Conservation (phyloP, 2,888 invertebrate genomes). For the Cactoblastis cactorum region DNA sequence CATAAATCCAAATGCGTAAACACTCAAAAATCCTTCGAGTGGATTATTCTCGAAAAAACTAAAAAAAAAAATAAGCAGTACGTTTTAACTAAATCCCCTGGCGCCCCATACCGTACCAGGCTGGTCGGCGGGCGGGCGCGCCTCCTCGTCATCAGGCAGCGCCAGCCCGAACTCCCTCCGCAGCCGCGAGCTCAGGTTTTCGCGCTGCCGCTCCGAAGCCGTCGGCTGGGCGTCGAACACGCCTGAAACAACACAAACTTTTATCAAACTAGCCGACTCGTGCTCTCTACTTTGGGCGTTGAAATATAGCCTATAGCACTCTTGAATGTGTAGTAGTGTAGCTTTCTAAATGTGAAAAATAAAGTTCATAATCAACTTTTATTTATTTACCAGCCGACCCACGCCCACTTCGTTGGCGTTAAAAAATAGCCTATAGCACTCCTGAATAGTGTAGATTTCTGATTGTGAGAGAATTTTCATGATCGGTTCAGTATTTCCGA, state of each 20-base stretch:
- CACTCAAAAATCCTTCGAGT: too few species aligned
- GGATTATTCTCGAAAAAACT: neutral
- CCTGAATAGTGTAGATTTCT: too few species aligned
- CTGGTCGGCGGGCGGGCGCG: slow-evolving; percentile 70
- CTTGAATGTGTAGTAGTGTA: too few species aligned
- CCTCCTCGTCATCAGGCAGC: slow-evolving; percentile 83
- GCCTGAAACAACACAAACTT: slow-evolving; percentile 51
- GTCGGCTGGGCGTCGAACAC: slow-evolving; percentile 92
- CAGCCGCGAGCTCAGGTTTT: slow-evolving; percentile 91
- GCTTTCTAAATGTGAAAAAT: too few species aligned
- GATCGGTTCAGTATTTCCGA: too few species aligned
- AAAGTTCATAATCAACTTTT: too few species aligned
- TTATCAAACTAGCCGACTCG: too few species aligned
- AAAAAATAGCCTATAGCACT: too few species aligned
- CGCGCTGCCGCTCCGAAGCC: slow-evolving; percentile 90
- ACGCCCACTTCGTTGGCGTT: too few species aligned
- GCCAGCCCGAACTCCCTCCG: slow-evolving; percentile 89
- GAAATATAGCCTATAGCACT: too few species aligned
- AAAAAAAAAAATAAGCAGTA: neutral
- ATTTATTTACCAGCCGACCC: too few species aligned
- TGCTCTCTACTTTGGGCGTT: neutral
- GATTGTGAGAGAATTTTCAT: too few species aligned
- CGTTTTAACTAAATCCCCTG: slow-evolving; percentile 2
- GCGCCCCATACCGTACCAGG: slow-evolving; percentile 30
- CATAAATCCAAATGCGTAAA: neutral